phyloP scores from a whole-genome alignment of 1,140 invertebrate species.

The Helicoverpa zea region DNA sequence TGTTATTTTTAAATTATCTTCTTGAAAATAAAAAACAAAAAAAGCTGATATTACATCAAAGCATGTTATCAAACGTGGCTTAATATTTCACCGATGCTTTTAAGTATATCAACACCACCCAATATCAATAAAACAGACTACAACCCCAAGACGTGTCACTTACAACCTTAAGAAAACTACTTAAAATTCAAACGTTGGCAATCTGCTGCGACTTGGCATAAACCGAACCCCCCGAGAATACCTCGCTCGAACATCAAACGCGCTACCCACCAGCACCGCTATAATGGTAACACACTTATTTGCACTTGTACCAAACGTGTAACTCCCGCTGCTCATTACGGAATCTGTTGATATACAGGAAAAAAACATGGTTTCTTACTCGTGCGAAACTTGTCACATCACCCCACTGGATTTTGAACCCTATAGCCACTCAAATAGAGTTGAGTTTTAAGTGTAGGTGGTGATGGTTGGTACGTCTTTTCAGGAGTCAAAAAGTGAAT shows the following conservation, averaged over 20 bases:
- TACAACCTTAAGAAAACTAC: constrained; percentile 25
- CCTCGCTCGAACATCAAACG: constrained; percentile 32
- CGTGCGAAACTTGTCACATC: constrained; percentile 28
- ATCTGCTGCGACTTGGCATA: neutral
- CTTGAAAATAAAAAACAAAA: neutral
- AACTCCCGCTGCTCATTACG: constrained; percentile 57
- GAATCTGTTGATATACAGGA: constrained; percentile 50
- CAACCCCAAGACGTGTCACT: neutral
- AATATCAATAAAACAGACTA: constrained; percentile 15
- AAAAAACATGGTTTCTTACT: constrained; percentile 48
- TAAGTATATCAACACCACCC: neutral
- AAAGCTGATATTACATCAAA: neutral
- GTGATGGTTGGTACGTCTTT: constrained; percentile 1
- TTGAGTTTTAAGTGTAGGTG: neutral
- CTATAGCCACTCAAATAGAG: neutral
- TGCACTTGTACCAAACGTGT: constrained; percentile 36
- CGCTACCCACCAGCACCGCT: constrained; percentile 3
- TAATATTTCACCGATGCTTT: neutral
- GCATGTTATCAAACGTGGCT: no score
- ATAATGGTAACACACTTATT: constrained; percentile 52
- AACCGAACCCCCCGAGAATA: constrained; percentile 26
- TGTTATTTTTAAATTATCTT: no score
- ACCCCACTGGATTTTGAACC: neutral
- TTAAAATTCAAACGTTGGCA: constrained; percentile 30
- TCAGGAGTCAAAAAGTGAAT: constrained; percentile 17